Base-by-base conservation (phyloP, 2,113 vertebrate species). In the Bostrychus sinensis region DNA sequence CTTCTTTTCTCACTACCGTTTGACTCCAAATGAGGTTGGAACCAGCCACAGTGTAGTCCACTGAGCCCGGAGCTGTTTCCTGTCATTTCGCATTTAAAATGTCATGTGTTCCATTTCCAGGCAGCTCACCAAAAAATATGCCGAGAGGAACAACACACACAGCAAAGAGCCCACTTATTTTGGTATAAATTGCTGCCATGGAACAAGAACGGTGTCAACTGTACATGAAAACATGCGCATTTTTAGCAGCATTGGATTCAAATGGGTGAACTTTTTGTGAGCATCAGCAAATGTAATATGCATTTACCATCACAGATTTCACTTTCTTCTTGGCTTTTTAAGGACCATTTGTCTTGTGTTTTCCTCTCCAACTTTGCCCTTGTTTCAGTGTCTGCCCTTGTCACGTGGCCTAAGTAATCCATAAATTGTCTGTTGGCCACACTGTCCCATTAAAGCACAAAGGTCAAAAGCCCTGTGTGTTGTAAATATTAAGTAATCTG, bases 201-300 rank as follows among this genome's bases (percentile, higher is more conserved):
- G 55, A 46, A 46, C 50, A 64, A 6, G 10, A 17, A 4, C 12
- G 28, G 8, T 22, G 13, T 37, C 51, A 13, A 39, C 37, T 39
- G 37, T 39, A 34, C 36, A 22, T 43, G 26, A 75, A 30, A 48
- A 58, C 68, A 53, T 71, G 73, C 70, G 62, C 81, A 72, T 80
- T 72, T 78, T 69, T 51, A 60, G 36, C 17, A 63, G 41, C 12
- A 5, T 5, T n/a, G n/a, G 50, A 54, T 58, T 58, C 25, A 17
- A 83, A 23, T 51, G 65, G 38, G 25, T 62, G 62, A 51, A 0
- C 66, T 46, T 10, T 28, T 65, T 67, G 51, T 67, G 70, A 57
- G 71, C 68, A 67, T 72, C 68, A 66, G 67, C 20, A 42, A 64
- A 8, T 56, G 28, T 48, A 34, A 37, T 60, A 66, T 43, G 37